These are phyloP conservation scores for Caradrina kadenii DNA, from an alignment of 2,888 invertebrate genomes.

Conservation along the genomic window DNA sequence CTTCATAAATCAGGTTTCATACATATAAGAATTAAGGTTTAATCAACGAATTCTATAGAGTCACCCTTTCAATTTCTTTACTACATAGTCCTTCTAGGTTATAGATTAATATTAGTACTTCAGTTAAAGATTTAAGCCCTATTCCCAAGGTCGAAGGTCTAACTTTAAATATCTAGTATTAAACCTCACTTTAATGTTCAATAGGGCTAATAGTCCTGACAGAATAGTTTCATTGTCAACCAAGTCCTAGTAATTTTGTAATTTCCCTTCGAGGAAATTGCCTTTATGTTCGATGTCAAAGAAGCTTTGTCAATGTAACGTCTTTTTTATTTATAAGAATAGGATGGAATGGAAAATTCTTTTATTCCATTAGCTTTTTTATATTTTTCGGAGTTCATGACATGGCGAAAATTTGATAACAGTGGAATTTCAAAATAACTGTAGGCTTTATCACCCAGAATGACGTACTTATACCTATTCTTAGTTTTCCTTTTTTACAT, in stretches of 20 bases:
- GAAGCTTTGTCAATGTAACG: slow-evolving; percentile 59
- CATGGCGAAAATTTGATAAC: not conserved
- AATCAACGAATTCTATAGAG: slow-evolving; percentile 45
- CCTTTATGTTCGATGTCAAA: slow-evolving; percentile 72
- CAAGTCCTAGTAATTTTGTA: slow-evolving; percentile 75
- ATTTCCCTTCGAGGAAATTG: slow-evolving; percentile 85
- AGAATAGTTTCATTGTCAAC: slow-evolving; percentile 73
- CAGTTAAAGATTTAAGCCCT: slow-evolving; percentile 31
- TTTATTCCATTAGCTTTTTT: slow-evolving; percentile 24
- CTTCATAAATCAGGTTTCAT: slow-evolving; percentile 41
- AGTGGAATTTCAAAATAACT: not conserved
- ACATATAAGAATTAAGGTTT: slow-evolving; percentile 22
- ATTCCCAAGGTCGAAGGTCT: slow-evolving; percentile 19
- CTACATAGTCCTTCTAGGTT: slow-evolving; percentile 17
- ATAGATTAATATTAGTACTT: slow-evolving; percentile 35
- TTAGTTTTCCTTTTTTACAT: not conserved
- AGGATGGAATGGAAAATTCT: slow-evolving; percentile 25
- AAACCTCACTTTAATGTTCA: slow-evolving; percentile 60
- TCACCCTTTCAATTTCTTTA: slow-evolving; percentile 26
- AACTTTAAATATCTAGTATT: slow-evolving; percentile 36
- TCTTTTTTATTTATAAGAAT: slow-evolving; percentile 53
- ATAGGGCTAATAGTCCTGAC: slow-evolving; percentile 64
- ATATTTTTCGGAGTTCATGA: slow-evolving; percentile 24
- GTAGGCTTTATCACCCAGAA: not conserved
- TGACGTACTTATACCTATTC: not conserved